These are phyloP conservation scores for Athripsodes cinereus DNA, from an alignment of 2,888 invertebrate species.

Conservation along the genomic window DNA sequence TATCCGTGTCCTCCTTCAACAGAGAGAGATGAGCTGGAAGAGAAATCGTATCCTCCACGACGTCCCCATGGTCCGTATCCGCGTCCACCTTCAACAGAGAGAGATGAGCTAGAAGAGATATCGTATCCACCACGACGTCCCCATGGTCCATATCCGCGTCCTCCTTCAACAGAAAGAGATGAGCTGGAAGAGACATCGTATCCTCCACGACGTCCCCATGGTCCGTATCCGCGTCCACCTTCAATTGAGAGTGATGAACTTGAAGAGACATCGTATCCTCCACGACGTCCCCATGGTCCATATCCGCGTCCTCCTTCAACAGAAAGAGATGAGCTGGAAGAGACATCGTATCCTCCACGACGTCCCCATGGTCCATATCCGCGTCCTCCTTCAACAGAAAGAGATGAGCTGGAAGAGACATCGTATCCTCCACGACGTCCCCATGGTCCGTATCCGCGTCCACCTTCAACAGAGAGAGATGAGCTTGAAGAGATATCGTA, in stretches of 20 bases:
- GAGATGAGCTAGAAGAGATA: not conserved
- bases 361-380: not conserved
- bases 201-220: not conserved
- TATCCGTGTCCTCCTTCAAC: slow-evolving; percentile 5
- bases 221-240: slow-evolving; percentile 1
- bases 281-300: not conserved
- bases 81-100: slow-evolving; percentile 10
- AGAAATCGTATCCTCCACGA: not conserved
- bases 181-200: not conserved
- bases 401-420: not conserved
- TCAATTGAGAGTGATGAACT: too few relatives aligned
- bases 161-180: slow-evolving; percentile 7
- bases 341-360: not conserved
- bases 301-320: slow-evolving; percentile 7
- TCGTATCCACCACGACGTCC: too few relatives aligned
- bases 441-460: not conserved
- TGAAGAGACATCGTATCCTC: too few relatives aligned
- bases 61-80: slow-evolving; percentile 5
- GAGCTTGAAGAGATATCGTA: too few relatives aligned
- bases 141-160: not conserved
- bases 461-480: too few relatives aligned
- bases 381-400: slow-evolving; percentile 8
- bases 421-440: not conserved
- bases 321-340: slow-evolving; percentile 1
- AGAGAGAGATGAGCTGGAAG: not conserved